phyloP scores from a whole-genome alignment of 2,113 vertebrate species.

The Balaeniceps rex region DNA sequence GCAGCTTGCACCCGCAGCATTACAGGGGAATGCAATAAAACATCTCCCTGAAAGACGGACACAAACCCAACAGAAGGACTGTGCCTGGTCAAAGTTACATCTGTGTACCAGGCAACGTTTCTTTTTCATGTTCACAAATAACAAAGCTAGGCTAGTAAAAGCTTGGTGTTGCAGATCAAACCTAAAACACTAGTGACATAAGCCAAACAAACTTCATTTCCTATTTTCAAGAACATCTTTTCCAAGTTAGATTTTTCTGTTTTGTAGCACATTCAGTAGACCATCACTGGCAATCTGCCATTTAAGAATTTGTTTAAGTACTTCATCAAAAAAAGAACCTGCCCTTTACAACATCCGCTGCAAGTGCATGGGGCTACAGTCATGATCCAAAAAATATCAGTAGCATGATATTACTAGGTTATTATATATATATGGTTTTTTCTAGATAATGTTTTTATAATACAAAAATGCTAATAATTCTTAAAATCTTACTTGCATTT shows the following conservation, averaged over 20 bases:
- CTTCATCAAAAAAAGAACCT: background rate
- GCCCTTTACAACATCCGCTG: background rate
- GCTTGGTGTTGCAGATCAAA: background rate
- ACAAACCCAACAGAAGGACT: background rate
- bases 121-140: background rate
- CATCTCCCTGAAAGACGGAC: background rate
- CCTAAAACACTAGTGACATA: background rate
- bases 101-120: background rate
- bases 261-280: background rate
- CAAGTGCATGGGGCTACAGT: background rate
- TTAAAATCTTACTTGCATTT: background rate
- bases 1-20: background rate
- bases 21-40: background rate
- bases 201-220: background rate
- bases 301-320: background rate
- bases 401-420: background rate
- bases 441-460: background rate
- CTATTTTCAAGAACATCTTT: background rate
- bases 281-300: background rate
- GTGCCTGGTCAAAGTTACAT: background rate
- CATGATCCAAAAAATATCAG: background rate
- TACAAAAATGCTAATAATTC: background rate
- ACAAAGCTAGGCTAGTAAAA: background rate
- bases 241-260: background rate
- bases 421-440: background rate